These are phyloP conservation scores for Drosophila macrospina DNA, from an alignment of 2,888 invertebrate species.

Conservation along the genomic window DNA sequence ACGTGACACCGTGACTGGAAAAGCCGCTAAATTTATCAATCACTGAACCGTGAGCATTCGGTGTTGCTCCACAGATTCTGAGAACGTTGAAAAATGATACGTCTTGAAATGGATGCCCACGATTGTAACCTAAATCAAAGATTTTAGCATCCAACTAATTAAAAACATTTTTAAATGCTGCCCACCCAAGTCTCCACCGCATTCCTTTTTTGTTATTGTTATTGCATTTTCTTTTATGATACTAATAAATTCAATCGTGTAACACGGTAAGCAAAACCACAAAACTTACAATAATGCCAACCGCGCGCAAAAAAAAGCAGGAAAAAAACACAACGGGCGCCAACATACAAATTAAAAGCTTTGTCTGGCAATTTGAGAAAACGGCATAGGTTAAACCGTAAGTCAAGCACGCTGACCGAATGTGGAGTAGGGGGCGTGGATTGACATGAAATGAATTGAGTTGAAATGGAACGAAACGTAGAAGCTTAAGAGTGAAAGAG, in stretches of 20 bases:
- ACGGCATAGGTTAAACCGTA: conserved; percentile 52
- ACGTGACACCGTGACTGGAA: conserved; percentile 72
- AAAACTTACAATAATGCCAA: conserved; percentile 41
- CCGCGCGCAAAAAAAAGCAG: conserved; percentile 29
- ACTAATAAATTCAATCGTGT: conserved; percentile 42
- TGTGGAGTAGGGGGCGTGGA: conserved; percentile 21
- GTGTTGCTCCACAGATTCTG: conserved; percentile 28
- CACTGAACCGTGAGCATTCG: conserved; percentile 41
- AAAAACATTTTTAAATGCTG: conserved; percentile 38
- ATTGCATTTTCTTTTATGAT: conserved; percentile 14
- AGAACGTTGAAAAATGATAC: conserved; percentile 62
- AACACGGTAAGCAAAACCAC: conserved; percentile 54
- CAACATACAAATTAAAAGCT: conserved; percentile 40
- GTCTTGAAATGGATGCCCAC: conserved; percentile 50
- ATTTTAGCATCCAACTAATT: conserved; percentile 43
- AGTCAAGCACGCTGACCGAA: conserved; percentile 54
- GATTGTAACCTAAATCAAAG: conserved; percentile 48
- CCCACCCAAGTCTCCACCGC: conserved; percentile 56
- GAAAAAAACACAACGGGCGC: conserved; percentile 21
- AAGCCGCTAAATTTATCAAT: conserved; percentile 57
- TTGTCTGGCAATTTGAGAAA: conserved; percentile 12
- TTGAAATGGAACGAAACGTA: conserved; percentile 18
- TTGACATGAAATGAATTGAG: conserved; percentile 10
- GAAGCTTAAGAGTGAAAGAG: conserved; percentile 9
- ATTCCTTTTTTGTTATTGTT: conserved; percentile 8